A percentile compares a stretch with the other conserved stretches of the same genome.
phyloP scores from a whole-genome alignment of 2,113 vertebrate species.

The Indicator maculatus region DNA sequence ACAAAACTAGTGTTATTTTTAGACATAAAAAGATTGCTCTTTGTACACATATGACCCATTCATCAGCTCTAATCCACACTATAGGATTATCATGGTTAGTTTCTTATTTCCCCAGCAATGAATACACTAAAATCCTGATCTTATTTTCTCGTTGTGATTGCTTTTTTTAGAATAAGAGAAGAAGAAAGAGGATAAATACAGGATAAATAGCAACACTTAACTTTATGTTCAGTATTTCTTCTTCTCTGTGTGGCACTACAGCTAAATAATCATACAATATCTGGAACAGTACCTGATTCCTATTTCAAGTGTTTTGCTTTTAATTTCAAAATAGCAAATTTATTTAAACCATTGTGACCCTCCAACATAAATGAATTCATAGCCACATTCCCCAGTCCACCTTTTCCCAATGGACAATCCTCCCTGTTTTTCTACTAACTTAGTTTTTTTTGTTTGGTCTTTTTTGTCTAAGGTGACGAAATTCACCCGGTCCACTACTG shows the following conservation, averaged over 20 bases:
- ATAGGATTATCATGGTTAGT: neutral
- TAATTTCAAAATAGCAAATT: neutral
- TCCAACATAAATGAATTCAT: neutral
- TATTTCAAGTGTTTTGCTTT: neutral
- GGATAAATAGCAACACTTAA: neutral
- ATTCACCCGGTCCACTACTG: neutral
- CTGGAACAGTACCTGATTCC: neutral
- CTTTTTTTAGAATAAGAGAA: constrained; percentile 2
- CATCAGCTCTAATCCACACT: neutral
- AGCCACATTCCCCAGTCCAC: neutral
- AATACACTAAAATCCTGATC: neutral
- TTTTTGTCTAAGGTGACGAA: neutral
- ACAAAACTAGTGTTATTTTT: constrained; percentile 48
- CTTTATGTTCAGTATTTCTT: neutral
- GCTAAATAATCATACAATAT: neutral
- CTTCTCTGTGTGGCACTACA: neutral
- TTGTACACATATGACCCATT: neutral
- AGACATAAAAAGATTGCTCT: neutral
- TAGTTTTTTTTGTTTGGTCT: neutral
- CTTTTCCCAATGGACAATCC: neutral
- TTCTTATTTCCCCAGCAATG: neutral
- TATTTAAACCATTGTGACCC: neutral
- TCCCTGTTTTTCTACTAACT: neutral
- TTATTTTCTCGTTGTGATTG: neutral
- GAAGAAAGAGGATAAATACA: neutral